Base-by-base conservation (phyloP, 2,113 vertebrate genomes). In the Apteryx mantelli region DNA sequence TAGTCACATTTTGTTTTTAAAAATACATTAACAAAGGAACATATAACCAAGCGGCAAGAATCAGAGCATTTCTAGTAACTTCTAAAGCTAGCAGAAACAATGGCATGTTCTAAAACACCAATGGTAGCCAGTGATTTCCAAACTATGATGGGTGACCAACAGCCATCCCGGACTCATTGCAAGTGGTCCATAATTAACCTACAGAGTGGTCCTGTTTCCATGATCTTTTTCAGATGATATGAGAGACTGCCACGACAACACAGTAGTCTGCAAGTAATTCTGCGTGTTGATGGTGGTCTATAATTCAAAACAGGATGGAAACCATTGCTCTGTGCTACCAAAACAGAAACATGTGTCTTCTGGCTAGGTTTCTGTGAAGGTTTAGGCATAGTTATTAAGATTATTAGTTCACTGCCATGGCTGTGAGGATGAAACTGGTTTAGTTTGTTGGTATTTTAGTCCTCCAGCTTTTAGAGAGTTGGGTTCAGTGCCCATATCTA, bases 261-360 rank as follows among this genome's bases (percentile, higher is more conserved):
- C 5, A 55, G 60, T 18, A 3, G 2, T 86, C 93, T 97, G 93
- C 68, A 94, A 96, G 73, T 60, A 94, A 94, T 96, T 96, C 76
- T 75, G 88, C 3, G 1, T 94, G 79, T 80, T 78, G 88, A 70
- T 68, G 92, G 90, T 94, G 93, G 93, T 94, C 96, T 95, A 69
- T 84, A 95, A 95, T 91, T 87, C 81, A 76, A 90, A 97, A 84
- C 86, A 95, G 88, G 7, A 82, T 4, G 34, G 64, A 68, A 96
- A 94, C 63, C 71, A 92, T 12, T 86, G 92, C 80, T 69, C 81
- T 73, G 52, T 16, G 52, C 3, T 4, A 89, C 61, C 94, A 92
- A 92, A 96, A 84, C 38, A 94, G 93, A 96, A 97, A 96, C 94
- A 94, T 30, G 38, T 86, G 92, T 88, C 74, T 91, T 58, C 66